Evolutionary conservation across 2,888 invertebrate genomes (phyloP), one percentile per base, ranked within the genome.

Genomic region (Amorpha juglandis): DNA sequence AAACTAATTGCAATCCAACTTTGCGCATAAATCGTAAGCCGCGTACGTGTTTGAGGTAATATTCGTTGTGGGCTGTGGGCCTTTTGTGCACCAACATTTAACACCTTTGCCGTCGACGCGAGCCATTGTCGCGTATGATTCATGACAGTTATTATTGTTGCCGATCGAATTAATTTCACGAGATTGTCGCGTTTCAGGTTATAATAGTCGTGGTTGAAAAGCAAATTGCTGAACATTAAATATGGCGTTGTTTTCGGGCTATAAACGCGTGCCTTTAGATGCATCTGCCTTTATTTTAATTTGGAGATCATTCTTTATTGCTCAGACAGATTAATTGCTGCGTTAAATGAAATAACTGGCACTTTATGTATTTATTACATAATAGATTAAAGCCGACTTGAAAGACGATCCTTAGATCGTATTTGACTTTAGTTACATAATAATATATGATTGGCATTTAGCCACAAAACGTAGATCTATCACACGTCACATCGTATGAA

Each of bases 91-190:
- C 72, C 75, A 71, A 79, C 88, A 89, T 89, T 89, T 87, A 89
- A 88, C 91, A 90, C 90, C 91, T 91, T 86, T 76, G 78, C 78
- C 75, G 84, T 73, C 79, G 78, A 73, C 79, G 73, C 79, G 71
- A 72, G 77, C 83, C 77, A 83, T 92, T 91, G 90, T 92, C 74
- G 75, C 74, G 70, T 74, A 84, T 93, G 92, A 92, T 91, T 91
- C 88, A 93, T 90, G 69, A 79, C 83, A 78, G 79, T 83, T 83
- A 85, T 89, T 89, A 90, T 91, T 88, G 89, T 88, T 80, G 81
- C 87, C 86, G 84, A 90, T 91, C 77, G 84, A 87, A 91, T 91
- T 92, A 92, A 93, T 91, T 89, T 86, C 82, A 74, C 84, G 78
- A 82, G 79, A 84, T 83, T 82, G 81, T 82, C 79, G 81, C 78